Base-by-base conservation (phyloP, 2,888 invertebrate species). In the Hydrotaea diabolus region DNA sequence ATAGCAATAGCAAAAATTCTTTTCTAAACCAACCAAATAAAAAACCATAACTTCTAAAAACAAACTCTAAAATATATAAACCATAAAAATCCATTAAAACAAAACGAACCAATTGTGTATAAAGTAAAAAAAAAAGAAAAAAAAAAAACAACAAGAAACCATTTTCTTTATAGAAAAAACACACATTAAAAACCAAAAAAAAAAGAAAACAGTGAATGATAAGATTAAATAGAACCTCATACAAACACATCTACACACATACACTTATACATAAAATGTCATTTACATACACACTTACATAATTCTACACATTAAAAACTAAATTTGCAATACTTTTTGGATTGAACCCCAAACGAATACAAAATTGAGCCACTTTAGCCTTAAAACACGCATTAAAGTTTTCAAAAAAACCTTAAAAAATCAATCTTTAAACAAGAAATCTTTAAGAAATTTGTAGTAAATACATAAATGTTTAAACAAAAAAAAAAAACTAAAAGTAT, bases 1-100 rank as follows among this genome's bases (percentile, higher is more conserved):
- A 89, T 92, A 90, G 90, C 90, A 88, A 89, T 92, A 91, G 92
- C 91, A 87, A 91, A 90, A 89, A 86, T 91, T 86, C 88, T 91
- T 86, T 91, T 91, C 90, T 92, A 91, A 90, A 88, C 84, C 83
- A 87, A 74, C 71, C 21, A 89, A 87, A 43, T 4, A 31, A 31
- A 66, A 85, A 86, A 57, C 46, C 57, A 78, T 80, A 73, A 78
- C 77, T 59, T 78, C 74, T 77, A 79, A 83, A 78, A 57, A 77
- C 39, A 49, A 80, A 76, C 71, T 59, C 62, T 74, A 72, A 69
- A 77, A 81, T 59, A 80, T 43, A 80, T n/a, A 72, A 62, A 85
- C 72, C 66, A 83, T 69, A 39, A 57, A 75, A 69, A 69, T 69
- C 36, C 79, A 79, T 43, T 59, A 57, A 59, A 77, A 80, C 21